These are phyloP conservation scores for Caretta caretta DNA, from an alignment of 2,113 vertebrate genomes.

Conservation along the genomic window DNA sequence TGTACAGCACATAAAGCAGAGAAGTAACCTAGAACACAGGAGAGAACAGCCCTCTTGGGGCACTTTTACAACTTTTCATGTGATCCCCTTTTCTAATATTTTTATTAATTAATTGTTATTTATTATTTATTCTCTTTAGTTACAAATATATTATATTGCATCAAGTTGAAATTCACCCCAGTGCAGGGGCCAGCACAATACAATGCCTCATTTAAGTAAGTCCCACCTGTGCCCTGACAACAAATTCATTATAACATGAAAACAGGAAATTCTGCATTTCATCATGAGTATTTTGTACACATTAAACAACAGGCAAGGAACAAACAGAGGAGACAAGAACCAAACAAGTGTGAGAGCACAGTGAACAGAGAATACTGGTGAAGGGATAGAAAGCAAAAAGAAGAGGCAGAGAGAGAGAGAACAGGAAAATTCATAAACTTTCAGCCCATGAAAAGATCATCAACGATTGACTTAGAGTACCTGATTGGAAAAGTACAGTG, in stretches of 20 bases:
- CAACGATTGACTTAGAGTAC: not conserved
- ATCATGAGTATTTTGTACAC: not conserved
- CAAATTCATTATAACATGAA: not conserved
- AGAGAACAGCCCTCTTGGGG: not conserved
- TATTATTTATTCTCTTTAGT: not conserved
- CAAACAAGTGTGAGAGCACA: not conserved
- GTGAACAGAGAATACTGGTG: not conserved
- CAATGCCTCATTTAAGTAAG: not conserved
- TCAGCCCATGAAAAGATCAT: not conserved
- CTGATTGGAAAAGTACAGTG: not conserved
- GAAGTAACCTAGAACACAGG: conserved; percentile 87
- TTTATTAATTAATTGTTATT: not conserved
- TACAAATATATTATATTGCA: not conserved
- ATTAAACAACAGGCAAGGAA: not conserved
- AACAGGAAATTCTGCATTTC: not conserved
- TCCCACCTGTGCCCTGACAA: rapidly evolving
- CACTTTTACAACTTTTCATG: not conserved
- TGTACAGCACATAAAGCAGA: conserved; percentile 99
- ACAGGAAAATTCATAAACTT: not conserved
- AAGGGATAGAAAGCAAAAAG: not conserved
- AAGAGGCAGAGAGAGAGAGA: not conserved
- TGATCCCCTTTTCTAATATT: not conserved
- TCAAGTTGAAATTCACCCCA: not conserved
- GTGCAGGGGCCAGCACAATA: not conserved
- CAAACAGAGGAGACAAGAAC: not conserved